These are phyloP conservation scores for Cyprinodon brontotheroides DNA, from an alignment of 2,113 vertebrate species.

Conservation along the genomic window DNA sequence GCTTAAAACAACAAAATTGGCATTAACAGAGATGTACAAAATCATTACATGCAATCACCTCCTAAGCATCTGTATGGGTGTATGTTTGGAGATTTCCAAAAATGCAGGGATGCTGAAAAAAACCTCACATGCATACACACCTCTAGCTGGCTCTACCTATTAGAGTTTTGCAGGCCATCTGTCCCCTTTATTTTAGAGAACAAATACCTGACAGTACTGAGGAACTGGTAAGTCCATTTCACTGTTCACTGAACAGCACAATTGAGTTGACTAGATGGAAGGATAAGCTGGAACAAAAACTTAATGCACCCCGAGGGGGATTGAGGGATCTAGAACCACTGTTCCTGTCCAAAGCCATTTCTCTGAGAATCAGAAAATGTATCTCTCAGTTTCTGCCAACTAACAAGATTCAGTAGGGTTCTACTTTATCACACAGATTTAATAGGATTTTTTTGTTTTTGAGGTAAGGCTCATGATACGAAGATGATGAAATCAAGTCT, in stretches of 20 bases:
- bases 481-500: slow-evolving; percentile 20
- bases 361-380: slow-evolving; percentile 71
- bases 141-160: slow-evolving; percentile 40
- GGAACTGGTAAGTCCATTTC: slow-evolving; percentile 79
- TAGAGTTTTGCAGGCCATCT: slow-evolving; percentile 70
- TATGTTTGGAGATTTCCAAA: slow-evolving; percentile 18
- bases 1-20: slow-evolving; percentile 37
- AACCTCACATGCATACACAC: slow-evolving; percentile 8
- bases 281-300: slow-evolving; percentile 79
- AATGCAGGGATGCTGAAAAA: slow-evolving; percentile 16
- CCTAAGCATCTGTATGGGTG: not conserved
- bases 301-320: slow-evolving; percentile 67
- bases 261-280: slow-evolving; percentile 77
- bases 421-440: slow-evolving; percentile 32
- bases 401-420: slow-evolving; percentile 56
- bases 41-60: slow-evolving; percentile 4
- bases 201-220: slow-evolving; percentile 78
- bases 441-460: slow-evolving; percentile 44
- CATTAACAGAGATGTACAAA: slow-evolving; percentile 9
- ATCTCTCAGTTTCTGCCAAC: slow-evolving; percentile 58
- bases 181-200: slow-evolving; percentile 79
- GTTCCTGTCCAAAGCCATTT: slow-evolving; percentile 75
- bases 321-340: slow-evolving; percentile 67
- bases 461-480: slow-evolving; percentile 15
- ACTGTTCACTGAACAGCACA: slow-evolving; percentile 78